These are phyloP conservation scores for Lissocephala sabroskyi DNA, from an alignment of 2,888 invertebrate species.

Conservation along the genomic window DNA sequence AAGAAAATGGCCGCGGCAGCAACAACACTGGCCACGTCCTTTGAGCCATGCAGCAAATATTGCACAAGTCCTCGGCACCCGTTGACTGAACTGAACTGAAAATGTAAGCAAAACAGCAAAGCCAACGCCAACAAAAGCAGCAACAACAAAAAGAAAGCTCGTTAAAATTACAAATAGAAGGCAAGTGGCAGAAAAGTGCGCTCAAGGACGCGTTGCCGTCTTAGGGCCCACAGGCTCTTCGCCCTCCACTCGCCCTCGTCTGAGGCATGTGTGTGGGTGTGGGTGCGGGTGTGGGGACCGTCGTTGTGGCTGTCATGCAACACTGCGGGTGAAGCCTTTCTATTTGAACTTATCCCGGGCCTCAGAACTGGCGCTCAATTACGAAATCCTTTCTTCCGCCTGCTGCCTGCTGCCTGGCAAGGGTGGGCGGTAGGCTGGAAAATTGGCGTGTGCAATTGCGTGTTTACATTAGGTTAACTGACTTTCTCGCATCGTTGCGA, in stretches of 20 bases:
- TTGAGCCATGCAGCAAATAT: conserved; percentile 46
- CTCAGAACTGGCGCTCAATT: conserved; percentile 28
- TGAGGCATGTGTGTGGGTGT: background rate
- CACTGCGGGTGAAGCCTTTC: conserved; percentile 12
- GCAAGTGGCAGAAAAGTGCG: conserved; percentile 63
- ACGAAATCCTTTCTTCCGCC: conserved; percentile 23
- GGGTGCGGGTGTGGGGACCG: conserved; percentile 9
- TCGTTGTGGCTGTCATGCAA: conserved; percentile 14
- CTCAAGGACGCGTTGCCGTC: conserved; percentile 56
- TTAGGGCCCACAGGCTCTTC: conserved; percentile 17
- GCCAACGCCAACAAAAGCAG: conserved; percentile 7
- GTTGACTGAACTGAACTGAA: conserved; percentile 26
- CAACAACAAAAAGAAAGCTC: conserved; percentile 22
- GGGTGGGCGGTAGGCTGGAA: conserved; percentile 2
- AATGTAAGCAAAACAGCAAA: conserved; percentile 33
- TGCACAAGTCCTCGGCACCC: conserved; percentile 48
- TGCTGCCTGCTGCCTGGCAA: background rate
- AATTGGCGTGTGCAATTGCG: conserved; percentile 21
- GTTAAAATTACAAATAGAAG: conserved; percentile 62
- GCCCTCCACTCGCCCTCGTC: conserved; percentile 8
- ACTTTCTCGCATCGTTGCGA: no score
- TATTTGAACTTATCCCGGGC: conserved; percentile 42
- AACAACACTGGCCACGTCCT: conserved; percentile 19
- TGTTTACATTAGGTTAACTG: conserved; percentile 20
- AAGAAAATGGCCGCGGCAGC: conserved; percentile 26